Evolutionary conservation across 2,113 vertebrate genomes (phyloP), one percentile per base, ranked within the genome.

Genomic region (Ceratotherium simum): DNA sequence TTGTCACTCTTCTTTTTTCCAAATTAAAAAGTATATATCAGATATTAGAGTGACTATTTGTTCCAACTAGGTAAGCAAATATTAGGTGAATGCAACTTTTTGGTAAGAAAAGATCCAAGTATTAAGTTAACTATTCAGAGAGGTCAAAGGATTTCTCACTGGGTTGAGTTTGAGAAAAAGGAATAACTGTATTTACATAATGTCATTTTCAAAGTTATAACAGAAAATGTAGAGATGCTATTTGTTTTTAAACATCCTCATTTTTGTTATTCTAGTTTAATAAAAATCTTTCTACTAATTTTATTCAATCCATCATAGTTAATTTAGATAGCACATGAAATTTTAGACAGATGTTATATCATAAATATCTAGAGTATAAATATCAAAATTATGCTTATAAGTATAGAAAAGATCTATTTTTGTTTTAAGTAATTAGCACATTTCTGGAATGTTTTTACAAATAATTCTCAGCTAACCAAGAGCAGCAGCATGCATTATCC

Each of bases 281-380:
- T 87, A 96, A 96, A 98, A 83, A 14, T 87, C 4, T 92, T 96
- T 51, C 17, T 92, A 62, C 51, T 82, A 93, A 72, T 92, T 54
- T 79, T 95, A 92, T 75, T 95, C 56, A 94, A 58, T 87, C 20
- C 62, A 82, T 48, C 79, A 65, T 54, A 78, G 84, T 88, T 92
- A 79, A 92, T 39, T 82, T 87, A 96, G 97, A 95, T 90, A 96
- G 69, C n/a, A 83, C 51, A 73, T 83, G 9, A 51, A 93, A 95
- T 69, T 90, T 97, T 85, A 96, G 67, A 48, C 92, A 96, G 96
- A 97, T 97, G 96, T 95, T 95, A 73, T 70, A 78, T 83, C 62
- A 98, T 96, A 98, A 98, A 97, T 98, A 98, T 91, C 60, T 51
- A 94, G 46, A 85, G 64, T 96, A 96, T 81, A 98, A 98, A 98